Base-by-base conservation (phyloP, 2,888 invertebrate genomes). In the Ryuthela nishihirai region DNA sequence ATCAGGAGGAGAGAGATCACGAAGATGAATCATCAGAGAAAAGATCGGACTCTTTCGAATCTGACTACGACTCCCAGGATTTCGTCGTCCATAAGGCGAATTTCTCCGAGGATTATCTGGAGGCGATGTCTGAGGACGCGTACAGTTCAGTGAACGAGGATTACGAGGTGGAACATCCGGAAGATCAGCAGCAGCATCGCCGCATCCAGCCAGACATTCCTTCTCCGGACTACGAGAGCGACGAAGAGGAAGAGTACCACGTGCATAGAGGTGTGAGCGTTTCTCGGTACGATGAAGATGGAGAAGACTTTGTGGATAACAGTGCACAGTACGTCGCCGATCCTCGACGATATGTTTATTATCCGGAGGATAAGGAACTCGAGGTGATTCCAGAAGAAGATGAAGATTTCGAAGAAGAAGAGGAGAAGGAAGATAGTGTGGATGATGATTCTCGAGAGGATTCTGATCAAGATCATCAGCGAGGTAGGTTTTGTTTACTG, bases 181-280 rank as follows among this genome's bases (percentile, higher is more conserved):
- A 42, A 3, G 47, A 48, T n/a, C 43, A 41, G 12, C 15, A 18
- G 35, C 15, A 40, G 23, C 45, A 46, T 23, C n/a, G n/a, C n/a
- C n/a, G n/a, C n/a, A n/a, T n/a, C n/a, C 39, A 43, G 34, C 64
- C 66, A 2, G 61, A 65, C 45, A 67, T 65, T 32, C 68, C 67
- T 18, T 65, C 66, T 1, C 67, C 67, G 43, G 67, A 67, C 44
- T 66, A 67, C 43, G 64, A 46, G 7, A 64, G 61, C 35, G 64
- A 66, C 32, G 65, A 64, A 40, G 65, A 65, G 41, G 62, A 34
- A 18, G 64, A 63, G 20, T 60, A 54, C 15, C 55, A 64, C 43
- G 54, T 65, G 15, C 54, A 61, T 10, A 44, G 49, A 35, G 46
- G 17, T 6, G n/a, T n/a, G n/a, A n/a, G n/a, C n/a, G n/a, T 17